Percentiles rank a stretch among this genome's conserved stretches.
Evolutionary conservation across 2,888 invertebrate species (phyloP).

Genomic region (Dolomedes plantarius): DNA sequence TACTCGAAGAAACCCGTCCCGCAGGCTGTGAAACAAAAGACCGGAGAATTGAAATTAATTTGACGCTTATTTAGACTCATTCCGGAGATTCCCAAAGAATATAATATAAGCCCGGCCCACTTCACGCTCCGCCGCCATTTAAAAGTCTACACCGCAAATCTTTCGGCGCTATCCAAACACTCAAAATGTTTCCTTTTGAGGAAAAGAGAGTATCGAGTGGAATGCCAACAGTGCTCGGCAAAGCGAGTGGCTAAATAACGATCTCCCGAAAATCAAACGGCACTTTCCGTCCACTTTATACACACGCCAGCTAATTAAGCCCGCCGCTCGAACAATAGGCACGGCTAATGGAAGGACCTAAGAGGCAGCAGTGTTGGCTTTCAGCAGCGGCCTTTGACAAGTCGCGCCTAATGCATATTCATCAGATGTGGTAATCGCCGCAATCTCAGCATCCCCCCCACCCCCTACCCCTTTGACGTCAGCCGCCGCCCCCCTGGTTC

Average conservation of each 20-base stretch:
- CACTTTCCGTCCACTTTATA: constrained; percentile 42
- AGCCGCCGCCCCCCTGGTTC: neutral
- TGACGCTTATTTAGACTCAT: neutral
- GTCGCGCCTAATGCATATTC: constrained; percentile 61
- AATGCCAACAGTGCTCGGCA: neutral
- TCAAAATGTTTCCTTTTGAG: neutral
- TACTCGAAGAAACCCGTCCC: too few relatives aligned
- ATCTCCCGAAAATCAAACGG: constrained; percentile 41
- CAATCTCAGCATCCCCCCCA: neutral
- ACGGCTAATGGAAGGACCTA: constrained; percentile 44
- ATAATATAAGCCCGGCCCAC: neutral
- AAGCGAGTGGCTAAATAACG: constrained; percentile 14
- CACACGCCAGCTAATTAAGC: constrained; percentile 14
- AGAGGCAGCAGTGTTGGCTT: constrained; percentile 16
- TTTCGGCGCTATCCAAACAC: neutral
- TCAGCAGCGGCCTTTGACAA: constrained; percentile 39
- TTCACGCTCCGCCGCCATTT: neutral
- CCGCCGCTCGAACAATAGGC: neutral
- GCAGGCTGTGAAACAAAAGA: neutral
- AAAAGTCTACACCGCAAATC: constrained; percentile 7
- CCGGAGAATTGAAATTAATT: neutral
- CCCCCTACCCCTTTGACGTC: neutral
- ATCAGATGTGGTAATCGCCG: constrained; percentile 42
- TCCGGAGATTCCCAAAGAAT: neutral
- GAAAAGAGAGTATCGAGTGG: neutral